phyloP scores from a whole-genome alignment of 2,113 vertebrate species.

The Cavia aperea region DNA sequence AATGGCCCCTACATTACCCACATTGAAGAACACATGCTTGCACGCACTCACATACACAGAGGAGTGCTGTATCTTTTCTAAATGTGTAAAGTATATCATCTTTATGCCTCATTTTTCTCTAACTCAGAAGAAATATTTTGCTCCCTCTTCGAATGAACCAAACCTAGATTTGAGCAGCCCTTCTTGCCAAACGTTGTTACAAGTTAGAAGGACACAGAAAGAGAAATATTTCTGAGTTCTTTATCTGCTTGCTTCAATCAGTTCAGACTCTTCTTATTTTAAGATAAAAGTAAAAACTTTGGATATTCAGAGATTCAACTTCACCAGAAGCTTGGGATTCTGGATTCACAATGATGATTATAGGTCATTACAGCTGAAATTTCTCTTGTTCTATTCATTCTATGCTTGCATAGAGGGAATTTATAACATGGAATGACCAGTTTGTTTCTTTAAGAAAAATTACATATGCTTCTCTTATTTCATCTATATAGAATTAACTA shows the following conservation, averaged over 20 bases:
- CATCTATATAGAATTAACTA: background rate
- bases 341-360: slow-evolving; percentile 38
- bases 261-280: slow-evolving; percentile 39
- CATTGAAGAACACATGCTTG: background rate
- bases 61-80: slow-evolving; percentile 27
- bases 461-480: background rate
- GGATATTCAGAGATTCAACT: slow-evolving; percentile 12
- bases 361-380: background rate
- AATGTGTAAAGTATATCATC: slow-evolving; percentile 27
- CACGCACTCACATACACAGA: background rate
- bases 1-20: background rate
- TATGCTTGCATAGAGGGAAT: background rate
- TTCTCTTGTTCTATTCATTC: background rate
- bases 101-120: slow-evolving; percentile 37
- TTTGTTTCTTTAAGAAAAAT: background rate
- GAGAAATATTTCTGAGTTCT: slow-evolving; percentile 12
- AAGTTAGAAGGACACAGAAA: slow-evolving; percentile 41
- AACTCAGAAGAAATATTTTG: slow-evolving; percentile 36
- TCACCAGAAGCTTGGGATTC: background rate
- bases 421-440: background rate
- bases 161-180: slow-evolving; percentile 39
- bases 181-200: slow-evolving; percentile 51
- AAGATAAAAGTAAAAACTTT: slow-evolving; percentile 33
- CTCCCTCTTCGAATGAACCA: slow-evolving; percentile 10
- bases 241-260: background rate